A percentile compares a stretch with the other conserved stretches of the same genome.
These are phyloP conservation scores for Porphyrio hochstetteri DNA, from an alignment of 2,113 vertebrate species.

Conservation along the genomic window DNA sequence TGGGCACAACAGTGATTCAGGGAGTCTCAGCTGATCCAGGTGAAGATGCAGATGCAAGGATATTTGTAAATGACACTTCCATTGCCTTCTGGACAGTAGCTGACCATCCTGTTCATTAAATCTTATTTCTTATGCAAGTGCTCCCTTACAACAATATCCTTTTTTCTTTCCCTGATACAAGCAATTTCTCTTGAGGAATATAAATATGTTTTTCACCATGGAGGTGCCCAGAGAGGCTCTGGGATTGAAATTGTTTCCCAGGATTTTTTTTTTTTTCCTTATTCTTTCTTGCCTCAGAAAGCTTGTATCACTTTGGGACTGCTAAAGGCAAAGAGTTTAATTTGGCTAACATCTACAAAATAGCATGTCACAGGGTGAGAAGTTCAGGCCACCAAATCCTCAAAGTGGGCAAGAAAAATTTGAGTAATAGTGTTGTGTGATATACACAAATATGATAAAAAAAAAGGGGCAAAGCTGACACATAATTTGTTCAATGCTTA, in stretches of 20 bases:
- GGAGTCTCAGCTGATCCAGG: neutral
- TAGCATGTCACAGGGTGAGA: neutral
- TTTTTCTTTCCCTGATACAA: accelerated
- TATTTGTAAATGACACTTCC: neutral
- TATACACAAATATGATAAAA: neutral
- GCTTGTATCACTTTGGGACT: neutral
- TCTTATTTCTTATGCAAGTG: neutral
- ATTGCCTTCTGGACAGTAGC: neutral
- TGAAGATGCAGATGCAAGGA: neutral
- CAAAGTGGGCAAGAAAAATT: neutral
- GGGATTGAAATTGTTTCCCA: neutral
- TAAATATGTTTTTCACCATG: neutral
- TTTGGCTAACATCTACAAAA: neutral
- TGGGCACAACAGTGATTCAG: neutral
- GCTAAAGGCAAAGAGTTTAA: neutral
- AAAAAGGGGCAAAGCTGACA: neutral
- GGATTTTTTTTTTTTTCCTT: neutral
- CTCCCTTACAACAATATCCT: neutral
- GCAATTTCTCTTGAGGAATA: neutral
- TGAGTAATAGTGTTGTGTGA: neutral
- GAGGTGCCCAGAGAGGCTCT: neutral
- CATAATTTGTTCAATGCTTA: neutral
- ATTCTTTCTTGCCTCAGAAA: neutral
- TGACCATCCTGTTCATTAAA: neutral
- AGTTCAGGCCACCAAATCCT: neutral